Conservation (phyloP, 2,888 invertebrate genomes). For the Andrena camellia region DNA sequence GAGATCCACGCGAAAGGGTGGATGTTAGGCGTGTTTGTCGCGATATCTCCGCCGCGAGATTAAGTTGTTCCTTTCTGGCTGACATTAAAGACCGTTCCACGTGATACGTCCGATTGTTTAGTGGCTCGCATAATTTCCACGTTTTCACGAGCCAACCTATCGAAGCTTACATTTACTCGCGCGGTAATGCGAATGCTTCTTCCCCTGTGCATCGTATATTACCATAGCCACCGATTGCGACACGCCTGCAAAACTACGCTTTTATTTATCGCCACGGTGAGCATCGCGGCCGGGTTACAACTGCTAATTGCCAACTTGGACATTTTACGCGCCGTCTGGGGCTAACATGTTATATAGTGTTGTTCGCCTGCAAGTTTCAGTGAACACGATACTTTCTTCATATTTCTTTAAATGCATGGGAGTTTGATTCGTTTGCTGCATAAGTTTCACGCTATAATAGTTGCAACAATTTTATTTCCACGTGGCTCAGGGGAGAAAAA, state of each 20-base stretch:
- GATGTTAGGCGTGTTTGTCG: conserved; percentile 30
- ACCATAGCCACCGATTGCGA: neutral
- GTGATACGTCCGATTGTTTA: conserved; percentile 67
- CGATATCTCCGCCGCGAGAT: conserved; percentile 60
- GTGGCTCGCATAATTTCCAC: conserved; percentile 58
- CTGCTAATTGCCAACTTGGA: conserved; percentile 25
- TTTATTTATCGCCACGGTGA: conserved; percentile 38
- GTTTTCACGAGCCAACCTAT: conserved; percentile 58
- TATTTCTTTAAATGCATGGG: too few species aligned
- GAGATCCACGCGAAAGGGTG: conserved; percentile 26
- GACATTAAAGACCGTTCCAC: conserved; percentile 62
- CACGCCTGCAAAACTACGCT: conserved; percentile 6
- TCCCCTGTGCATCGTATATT: neutral
- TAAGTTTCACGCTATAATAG: too few species aligned
- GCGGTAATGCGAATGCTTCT: conserved; percentile 5
- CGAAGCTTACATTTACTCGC: conserved; percentile 53
- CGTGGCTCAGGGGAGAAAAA: too few species aligned
- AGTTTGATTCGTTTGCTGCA: too few species aligned
- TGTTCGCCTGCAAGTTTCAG: too few species aligned
- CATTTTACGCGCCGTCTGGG: conserved; percentile 15
- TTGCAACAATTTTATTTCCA: too few species aligned
- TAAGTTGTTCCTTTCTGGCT: conserved; percentile 66
- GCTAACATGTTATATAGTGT: too few species aligned
- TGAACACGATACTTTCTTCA: too few species aligned
- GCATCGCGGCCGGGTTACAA: conserved; percentile 6